Evolutionary conservation across 1,140 invertebrate species (phyloP).

Genomic region (Zelostemma sp.): DNA sequence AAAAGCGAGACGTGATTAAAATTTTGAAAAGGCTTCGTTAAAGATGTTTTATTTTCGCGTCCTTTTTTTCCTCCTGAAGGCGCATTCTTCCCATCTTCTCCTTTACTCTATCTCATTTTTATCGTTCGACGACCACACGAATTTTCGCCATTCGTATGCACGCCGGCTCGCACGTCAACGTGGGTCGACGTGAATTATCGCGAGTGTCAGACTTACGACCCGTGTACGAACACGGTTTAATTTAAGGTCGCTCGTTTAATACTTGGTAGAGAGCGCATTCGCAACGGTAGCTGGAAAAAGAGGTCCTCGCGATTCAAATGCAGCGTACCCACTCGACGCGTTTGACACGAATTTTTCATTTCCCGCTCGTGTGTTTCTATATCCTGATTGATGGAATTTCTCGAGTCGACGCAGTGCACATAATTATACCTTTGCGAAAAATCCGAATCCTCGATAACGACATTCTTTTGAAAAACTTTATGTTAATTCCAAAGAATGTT

Average conservation of each 20-base stretch:
- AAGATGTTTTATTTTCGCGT: conserved; percentile 1
- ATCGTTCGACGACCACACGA: conserved; percentile 58
- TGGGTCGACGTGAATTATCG: conserved; percentile 64
- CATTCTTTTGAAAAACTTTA: neutral
- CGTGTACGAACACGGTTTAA: conserved; percentile 61
- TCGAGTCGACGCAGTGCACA: neutral
- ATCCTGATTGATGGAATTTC: conserved; percentile 7
- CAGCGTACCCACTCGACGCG: conserved; percentile 36
- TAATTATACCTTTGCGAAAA: neutral
- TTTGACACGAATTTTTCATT: conserved; percentile 35
- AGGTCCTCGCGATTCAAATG: conserved; percentile 49
- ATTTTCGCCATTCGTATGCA: conserved; percentile 63
- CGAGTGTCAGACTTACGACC: conserved; percentile 60
- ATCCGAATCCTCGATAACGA: too few relatives aligned
- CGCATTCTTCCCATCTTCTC: conserved; percentile 22
- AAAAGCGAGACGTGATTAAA: neutral
- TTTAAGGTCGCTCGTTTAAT: conserved; percentile 66
- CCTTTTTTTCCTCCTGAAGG: conserved; percentile 22
- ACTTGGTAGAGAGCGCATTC: conserved; percentile 61
- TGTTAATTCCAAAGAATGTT: neutral
- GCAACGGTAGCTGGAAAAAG: conserved; percentile 54
- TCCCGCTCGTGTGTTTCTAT: conserved; percentile 7
- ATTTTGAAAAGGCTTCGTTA: neutral
- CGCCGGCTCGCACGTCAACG: conserved; percentile 52
- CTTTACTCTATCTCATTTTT: conserved; percentile 45